Conservation (phyloP, 2,113 vertebrate species). For the Brevimyrus niger region DNA sequence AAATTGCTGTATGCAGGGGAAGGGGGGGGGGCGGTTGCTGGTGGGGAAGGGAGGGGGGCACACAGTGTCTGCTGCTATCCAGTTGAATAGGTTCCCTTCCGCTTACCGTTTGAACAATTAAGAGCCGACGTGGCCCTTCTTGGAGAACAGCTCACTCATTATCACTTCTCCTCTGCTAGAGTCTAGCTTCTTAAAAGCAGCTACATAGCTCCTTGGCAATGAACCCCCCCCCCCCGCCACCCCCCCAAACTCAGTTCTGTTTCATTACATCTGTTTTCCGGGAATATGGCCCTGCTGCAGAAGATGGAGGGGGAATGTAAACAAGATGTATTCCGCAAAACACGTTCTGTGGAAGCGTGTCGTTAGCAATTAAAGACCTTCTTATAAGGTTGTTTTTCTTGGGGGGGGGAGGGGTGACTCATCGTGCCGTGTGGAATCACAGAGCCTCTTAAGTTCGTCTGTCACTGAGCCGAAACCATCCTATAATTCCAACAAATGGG, state of each 20-base stretch:
- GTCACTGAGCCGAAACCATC: neutral
- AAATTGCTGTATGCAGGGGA: slow-evolving; percentile 59
- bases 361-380: slow-evolving; percentile 46
- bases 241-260: slow-evolving; percentile 8
- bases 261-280: slow-evolving; percentile 24
- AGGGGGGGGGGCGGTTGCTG: neutral
- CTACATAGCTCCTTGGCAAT: too few relatives aligned
- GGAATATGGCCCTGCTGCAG: slow-evolving; percentile 24
- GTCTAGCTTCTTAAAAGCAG: too few relatives aligned
- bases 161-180: too few relatives aligned
- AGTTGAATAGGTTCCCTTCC: too few relatives aligned
- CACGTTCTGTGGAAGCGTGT: slow-evolving; percentile 32
- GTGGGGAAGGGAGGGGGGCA: too few relatives aligned
- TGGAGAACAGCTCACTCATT: too few relatives aligned
- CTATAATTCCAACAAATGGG: neutral
- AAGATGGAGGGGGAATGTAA: slow-evolving; percentile 48
- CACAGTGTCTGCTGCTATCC: too few relatives aligned
- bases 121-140: too few relatives aligned
- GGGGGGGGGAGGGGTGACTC: neutral
- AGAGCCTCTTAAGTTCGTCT: neutral
- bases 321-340: slow-evolving; percentile 41
- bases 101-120: too few relatives aligned
- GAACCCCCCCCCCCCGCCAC: slow-evolving; percentile 17
- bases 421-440: neutral
- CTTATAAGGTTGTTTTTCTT: slow-evolving; percentile 27